Percentiles rank a stretch among this genome's conserved stretches.
phyloP scores from a whole-genome alignment of 2,113 vertebrate genomes.

The Nerophis ophidion region DNA sequence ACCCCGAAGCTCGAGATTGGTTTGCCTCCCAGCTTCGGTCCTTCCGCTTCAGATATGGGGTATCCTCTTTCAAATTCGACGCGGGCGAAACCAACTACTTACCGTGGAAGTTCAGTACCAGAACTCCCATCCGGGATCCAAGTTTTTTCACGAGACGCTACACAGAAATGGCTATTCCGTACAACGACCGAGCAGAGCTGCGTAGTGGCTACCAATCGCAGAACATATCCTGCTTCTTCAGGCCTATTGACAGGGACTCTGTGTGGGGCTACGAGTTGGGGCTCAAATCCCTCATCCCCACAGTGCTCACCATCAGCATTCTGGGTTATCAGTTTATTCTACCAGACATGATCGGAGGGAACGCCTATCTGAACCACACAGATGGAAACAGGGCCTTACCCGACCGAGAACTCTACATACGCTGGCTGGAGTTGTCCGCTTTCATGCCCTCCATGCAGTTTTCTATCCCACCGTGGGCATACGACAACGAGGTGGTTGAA shows the following conservation, averaged over 20 bases:
- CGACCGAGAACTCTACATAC: conserved; percentile 90
- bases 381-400: conserved; percentile 69
- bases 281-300: conserved; percentile 90
- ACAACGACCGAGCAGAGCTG: conserved; percentile 84
- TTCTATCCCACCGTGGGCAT: conserved; percentile 91
- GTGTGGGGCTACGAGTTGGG: conserved; percentile 92
- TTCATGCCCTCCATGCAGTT: conserved; percentile 99
- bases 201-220: conserved; percentile 90
- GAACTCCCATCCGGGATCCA: conserved; percentile 77
- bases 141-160: conserved; percentile 88
- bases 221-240: conserved; percentile 91
- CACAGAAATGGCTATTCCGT: conserved; percentile 87
- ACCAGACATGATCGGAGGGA: conserved; percentile 87
- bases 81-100: conserved; percentile 90
- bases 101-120: conserved; percentile 86
- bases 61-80: conserved; percentile 91
- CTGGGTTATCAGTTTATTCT: conserved; percentile 89
- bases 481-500: conserved; percentile 85
- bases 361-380: conserved; percentile 73
- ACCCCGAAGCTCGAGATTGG: conserved; percentile 85
- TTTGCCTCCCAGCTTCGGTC: conserved; percentile 79
- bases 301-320: conserved; percentile 90
- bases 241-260: conserved; percentile 87
- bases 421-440: conserved; percentile 91
- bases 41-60: conserved; percentile 76